These are phyloP conservation scores for Periparus ater DNA, from an alignment of 2,797 vertebrate genomes.

Conservation along the genomic window DNA sequence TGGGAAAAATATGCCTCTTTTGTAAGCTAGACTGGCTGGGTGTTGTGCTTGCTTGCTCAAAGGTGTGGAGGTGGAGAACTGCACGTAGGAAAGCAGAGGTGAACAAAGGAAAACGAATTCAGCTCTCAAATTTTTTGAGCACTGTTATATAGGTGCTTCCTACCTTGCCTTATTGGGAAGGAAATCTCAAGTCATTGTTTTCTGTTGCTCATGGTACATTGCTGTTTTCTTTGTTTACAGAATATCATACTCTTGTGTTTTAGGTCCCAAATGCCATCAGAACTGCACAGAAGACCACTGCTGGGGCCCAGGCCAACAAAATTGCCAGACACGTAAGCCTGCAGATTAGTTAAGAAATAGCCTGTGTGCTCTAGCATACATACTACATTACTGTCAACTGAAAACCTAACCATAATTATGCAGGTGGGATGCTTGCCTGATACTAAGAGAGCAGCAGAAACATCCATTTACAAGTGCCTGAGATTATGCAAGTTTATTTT, in stretches of 20 bases:
- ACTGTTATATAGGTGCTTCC: not conserved
- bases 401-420: not conserved
- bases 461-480: not conserved
- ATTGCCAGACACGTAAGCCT: conserved; percentile 92
- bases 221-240: not conserved
- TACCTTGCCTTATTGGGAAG: not conserved
- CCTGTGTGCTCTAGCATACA: not conserved
- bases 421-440: not conserved
- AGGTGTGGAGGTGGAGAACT: not conserved
- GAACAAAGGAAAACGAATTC: not conserved
- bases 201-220: not conserved
- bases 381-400: not conserved
- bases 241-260: not conserved
- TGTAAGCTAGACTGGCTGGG: not conserved
- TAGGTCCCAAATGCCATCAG: conserved; percentile 86
- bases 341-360: not conserved
- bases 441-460: not conserved
- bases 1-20: conserved; percentile 27
- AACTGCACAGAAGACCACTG: conserved; percentile 88
- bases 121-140: not conserved
- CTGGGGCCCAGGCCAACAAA: conserved; percentile 86
- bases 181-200: not conserved
- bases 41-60: not conserved
- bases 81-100: not conserved
- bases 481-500: not conserved